These are phyloP conservation scores for Anthophora plumipes DNA, from an alignment of 2,888 invertebrate genomes.

Conservation along the genomic window DNA sequence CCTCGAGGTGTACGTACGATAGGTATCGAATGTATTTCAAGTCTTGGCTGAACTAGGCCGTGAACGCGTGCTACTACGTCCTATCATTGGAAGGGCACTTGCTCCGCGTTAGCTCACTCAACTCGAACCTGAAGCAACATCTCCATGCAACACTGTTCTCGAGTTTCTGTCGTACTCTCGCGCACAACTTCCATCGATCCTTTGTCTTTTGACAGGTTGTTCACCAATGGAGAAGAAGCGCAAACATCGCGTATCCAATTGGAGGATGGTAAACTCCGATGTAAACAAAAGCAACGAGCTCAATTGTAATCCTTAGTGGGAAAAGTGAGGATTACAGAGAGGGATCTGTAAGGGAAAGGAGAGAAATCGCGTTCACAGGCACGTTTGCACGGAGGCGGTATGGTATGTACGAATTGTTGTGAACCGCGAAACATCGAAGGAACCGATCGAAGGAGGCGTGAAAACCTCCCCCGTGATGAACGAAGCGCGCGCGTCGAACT, in stretches of 20 bases:
- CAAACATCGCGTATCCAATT: constrained; percentile 16
- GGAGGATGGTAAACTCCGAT: background rate
- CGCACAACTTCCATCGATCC: constrained; percentile 53
- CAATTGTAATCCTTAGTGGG: background rate
- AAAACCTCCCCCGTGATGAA: constrained; percentile 9
- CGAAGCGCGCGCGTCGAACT: constrained; percentile 78
- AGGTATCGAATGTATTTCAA: background rate
- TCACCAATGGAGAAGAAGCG: background rate
- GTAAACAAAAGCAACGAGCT: background rate
- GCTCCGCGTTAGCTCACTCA: constrained; percentile 33
- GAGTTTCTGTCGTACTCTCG: constrained; percentile 36
- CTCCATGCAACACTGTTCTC: constrained; percentile 26
- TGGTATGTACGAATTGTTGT: too few species aligned
- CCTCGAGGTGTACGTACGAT: too few species aligned
- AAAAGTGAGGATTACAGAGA: too few species aligned
- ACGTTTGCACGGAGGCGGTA: background rate
- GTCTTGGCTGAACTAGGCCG: constrained; percentile 18
- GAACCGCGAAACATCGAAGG: constrained; percentile 26
- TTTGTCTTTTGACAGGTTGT: background rate
- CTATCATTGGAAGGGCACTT: constrained; percentile 53
- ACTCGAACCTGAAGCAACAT: constrained; percentile 21
- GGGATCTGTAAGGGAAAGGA: too few species aligned
- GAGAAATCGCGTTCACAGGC: background rate
- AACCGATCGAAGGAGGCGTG: constrained; percentile 2
- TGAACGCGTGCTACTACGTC: constrained; percentile 57